Percentiles rank a stretch among this genome's conserved stretches.
Conservation (phyloP, 2,113 vertebrate genomes). For the Saimiri boliviensis region DNA sequence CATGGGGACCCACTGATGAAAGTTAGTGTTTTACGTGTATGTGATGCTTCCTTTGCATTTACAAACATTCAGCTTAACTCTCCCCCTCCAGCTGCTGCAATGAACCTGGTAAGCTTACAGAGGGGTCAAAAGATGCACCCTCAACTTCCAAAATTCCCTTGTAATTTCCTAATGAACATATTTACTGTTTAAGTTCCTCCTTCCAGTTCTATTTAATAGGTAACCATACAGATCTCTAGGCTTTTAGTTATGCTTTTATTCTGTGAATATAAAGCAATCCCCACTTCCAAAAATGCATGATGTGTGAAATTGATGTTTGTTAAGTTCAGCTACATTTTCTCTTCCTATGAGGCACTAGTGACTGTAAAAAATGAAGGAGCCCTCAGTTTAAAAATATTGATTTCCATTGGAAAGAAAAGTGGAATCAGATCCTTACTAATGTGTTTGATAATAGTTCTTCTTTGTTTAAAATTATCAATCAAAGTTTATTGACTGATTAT, state of each 20-base stretch:
- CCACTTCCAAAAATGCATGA: not conserved
- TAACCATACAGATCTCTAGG: not conserved
- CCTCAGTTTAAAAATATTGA: not conserved
- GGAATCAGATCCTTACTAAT: not conserved
- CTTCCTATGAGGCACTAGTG: not conserved
- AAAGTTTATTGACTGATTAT: not conserved
- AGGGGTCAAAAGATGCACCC: not conserved
- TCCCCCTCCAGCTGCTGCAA: not conserved
- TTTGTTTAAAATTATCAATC: not conserved
- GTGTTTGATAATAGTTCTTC: not conserved
- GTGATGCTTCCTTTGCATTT: slow-evolving; percentile 39
- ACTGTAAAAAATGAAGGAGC: not conserved
- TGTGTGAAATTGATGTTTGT: not conserved
- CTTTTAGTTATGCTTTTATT: slow-evolving; percentile 32
- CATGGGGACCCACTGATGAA: slow-evolving; percentile 56
- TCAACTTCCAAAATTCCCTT: not conserved
- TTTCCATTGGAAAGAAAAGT: not conserved
- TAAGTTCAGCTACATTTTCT: not conserved
- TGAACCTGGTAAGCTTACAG: not conserved
- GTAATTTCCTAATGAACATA: not conserved
- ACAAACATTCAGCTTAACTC: not conserved
- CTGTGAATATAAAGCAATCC: not conserved
- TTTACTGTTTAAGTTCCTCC: not conserved
- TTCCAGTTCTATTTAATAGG: not conserved
- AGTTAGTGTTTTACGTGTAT: slow-evolving; percentile 48